Base-by-base conservation (phyloP, 2,113 vertebrate species). In the Xiphorhynchus elegans region DNA sequence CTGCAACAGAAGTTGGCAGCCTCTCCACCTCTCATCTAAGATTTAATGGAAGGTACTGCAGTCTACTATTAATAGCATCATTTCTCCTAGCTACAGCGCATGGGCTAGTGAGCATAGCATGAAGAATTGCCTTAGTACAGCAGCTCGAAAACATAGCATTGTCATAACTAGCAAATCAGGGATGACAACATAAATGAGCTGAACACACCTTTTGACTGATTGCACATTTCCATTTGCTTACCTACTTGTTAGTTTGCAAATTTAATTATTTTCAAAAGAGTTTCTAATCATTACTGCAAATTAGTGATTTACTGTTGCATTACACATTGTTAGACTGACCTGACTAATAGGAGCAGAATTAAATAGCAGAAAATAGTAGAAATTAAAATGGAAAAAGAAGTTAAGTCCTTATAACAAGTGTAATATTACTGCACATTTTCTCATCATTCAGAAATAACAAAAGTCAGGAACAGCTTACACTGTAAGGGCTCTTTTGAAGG, bases 21-120 rank as follows among this genome's bases (percentile, higher is more conserved):
- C 56, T 95, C 88, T 94, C 80, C 91, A 96, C 94, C 87, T 96
- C 91, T 94, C 94, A 95, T 91, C 73, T 94, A 96, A 93, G 96
- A 96, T 96, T 97, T 96, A 96, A 96, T 94, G 95, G 95, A 96
- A 97, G 96, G 76, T 90, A 92, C 96, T 94, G 96, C 95, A 96
- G 92, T 96, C 80, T 96, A 46, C 96, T 96, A 97, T 96, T 97
- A 97, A 97, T 96, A 97, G 96, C 88, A 96, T 78, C 81, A 84
- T 95, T 96, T 91, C 76, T 92, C 84, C 87, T 82, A 96, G 96
- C 84, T 93, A 91, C 73, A 90, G 91, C 15, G 2, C 92, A 95
- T 84, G 93, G 80, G 33, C 88, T 86, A 74, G 68, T 49, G 53
- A 93, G 64, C 47, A 26, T 60, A 81, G 83, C 87, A 64, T 82